Conservation (phyloP, 2,797 vertebrate species). For the Telmatherina bonti region DNA sequence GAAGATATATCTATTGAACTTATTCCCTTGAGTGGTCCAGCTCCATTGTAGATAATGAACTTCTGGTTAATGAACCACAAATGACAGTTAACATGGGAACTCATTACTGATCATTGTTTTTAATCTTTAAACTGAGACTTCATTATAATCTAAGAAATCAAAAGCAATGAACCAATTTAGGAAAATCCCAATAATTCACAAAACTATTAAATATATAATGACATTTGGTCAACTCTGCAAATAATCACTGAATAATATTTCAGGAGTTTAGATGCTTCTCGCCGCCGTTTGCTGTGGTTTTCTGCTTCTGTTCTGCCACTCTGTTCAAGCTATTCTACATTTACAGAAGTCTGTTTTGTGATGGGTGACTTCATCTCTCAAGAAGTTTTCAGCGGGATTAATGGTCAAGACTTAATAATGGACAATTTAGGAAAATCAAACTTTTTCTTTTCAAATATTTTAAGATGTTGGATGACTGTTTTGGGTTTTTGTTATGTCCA, state of each 20-base stretch:
- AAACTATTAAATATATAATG: not conserved
- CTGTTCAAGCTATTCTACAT: not conserved
- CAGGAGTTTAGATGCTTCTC: not conserved
- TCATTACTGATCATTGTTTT: not conserved
- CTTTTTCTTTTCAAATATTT: not conserved
- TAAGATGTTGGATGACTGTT: not conserved
- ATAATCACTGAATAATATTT: too few relatives aligned
- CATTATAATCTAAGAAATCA: too few relatives aligned
- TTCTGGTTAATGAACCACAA: not conserved
- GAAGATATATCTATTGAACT: not conserved
- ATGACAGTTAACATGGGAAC: not conserved
- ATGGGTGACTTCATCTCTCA: not conserved
- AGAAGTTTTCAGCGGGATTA: not conserved
- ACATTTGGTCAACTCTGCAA: not conserved
- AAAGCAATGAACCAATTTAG: not conserved
- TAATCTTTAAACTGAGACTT: too few relatives aligned
- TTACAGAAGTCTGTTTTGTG: not conserved
- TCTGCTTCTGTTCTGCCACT: not conserved
- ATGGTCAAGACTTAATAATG: not conserved
- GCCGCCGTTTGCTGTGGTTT: not conserved
- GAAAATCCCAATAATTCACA: not conserved
- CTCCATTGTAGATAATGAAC: slow-evolving; percentile 4
- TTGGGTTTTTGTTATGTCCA: not conserved
- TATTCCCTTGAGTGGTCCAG: not conserved
- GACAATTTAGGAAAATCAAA: not conserved